phyloP scores from a whole-genome alignment of 2,888 invertebrate genomes.

The Microplitis manilae region DNA sequence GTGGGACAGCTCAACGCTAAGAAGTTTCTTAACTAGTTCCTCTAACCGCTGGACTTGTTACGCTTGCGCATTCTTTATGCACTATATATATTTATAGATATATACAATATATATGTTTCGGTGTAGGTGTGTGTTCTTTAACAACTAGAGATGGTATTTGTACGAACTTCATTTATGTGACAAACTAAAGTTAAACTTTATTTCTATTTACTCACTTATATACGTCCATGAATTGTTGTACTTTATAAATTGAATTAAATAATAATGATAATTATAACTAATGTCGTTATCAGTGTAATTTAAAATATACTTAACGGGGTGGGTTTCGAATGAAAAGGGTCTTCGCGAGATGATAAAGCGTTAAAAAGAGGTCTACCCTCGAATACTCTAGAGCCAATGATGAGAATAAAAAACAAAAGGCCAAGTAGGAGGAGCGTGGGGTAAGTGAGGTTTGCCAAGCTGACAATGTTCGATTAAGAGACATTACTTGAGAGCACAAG shows the following conservation, averaged over 20 bases:
- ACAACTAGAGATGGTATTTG: background rate
- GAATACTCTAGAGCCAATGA: background rate
- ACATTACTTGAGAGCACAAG: slow-evolving; percentile 49
- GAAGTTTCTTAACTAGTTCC: slow-evolving; percentile 61
- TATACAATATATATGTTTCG: background rate
- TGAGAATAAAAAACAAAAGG: slow-evolving; percentile 17
- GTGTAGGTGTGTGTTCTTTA: background rate
- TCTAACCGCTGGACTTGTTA: slow-evolving; percentile 34
- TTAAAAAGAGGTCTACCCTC: background rate
- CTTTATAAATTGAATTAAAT: background rate
- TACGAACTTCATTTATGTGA: background rate
- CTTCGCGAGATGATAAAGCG: background rate
- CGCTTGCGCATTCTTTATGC: background rate
- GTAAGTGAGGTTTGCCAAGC: slow-evolving; percentile 45
- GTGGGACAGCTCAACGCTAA: slow-evolving; percentile 52
- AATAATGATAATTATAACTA: background rate
- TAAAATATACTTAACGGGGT: background rate
- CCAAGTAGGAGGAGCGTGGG: slow-evolving; percentile 13
- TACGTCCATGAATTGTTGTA: background rate
- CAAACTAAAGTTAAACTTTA: background rate
- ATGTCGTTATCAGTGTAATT: background rate
- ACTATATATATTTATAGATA: background rate
- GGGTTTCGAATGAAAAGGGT: background rate
- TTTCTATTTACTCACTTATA: background rate
- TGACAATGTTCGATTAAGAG: slow-evolving; percentile 48